Percentiles rank a stretch among this genome's conserved stretches.
Evolutionary conservation across 2,113 vertebrate species (phyloP).

Genomic region (Macroglossus sobrinus): DNA sequence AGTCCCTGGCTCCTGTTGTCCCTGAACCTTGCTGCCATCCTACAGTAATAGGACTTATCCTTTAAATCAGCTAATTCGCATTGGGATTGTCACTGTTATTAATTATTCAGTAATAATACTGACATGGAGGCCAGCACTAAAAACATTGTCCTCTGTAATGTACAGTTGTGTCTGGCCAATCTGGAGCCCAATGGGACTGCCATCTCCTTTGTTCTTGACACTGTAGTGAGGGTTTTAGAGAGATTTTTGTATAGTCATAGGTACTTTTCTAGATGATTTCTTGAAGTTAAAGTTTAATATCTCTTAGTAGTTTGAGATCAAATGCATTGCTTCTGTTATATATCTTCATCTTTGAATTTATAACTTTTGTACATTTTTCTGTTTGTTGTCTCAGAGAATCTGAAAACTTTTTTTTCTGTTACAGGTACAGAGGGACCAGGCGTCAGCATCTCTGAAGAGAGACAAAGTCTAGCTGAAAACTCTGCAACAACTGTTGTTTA

Average conservation of each 20-base stretch:
- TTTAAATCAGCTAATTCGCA: not conserved
- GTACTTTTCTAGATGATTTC: not conserved
- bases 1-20: not conserved
- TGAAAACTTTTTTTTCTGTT: conserved; percentile 58
- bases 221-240: not conserved
- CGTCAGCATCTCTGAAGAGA: conserved; percentile 91
- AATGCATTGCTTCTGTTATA: not conserved
- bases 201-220: not conserved
- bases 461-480: conserved; percentile 91
- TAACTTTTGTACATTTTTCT: not conserved
- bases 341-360: not conserved
- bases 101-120: not conserved
- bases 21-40: not conserved
- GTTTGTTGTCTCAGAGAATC: conserved; percentile 3
- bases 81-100: not conserved
- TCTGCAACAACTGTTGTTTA: conserved; percentile 88
- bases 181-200: not conserved
- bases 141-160: not conserved
- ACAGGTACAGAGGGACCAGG: conserved; percentile 94
- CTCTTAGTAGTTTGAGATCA: not conserved
- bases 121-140: not conserved
- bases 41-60: not conserved
- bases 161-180: not conserved
- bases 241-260: not conserved
- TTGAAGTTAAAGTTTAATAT: not conserved